Percentiles rank a stretch among this genome's conserved stretches.
Evolutionary conservation across 2,113 vertebrate species (phyloP).

Genomic region (Clarias macrocephalus): DNA sequence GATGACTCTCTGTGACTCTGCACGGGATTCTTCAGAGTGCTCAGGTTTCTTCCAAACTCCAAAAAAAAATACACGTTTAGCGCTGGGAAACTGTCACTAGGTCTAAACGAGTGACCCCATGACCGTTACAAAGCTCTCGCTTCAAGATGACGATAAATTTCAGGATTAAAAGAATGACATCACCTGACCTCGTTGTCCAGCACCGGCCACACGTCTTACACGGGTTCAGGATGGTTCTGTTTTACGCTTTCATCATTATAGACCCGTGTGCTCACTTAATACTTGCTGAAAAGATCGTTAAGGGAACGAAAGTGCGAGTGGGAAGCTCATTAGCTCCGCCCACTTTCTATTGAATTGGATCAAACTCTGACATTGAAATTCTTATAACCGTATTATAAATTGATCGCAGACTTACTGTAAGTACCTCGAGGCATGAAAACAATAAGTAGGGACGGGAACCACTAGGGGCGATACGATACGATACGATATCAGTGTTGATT

Average conservation of each 20-base stretch:
- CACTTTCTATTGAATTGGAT: no score
- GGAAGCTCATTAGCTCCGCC: not conserved
- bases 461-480: no score
- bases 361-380: no score
- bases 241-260: not conserved
- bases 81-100: no score
- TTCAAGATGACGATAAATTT: not conserved
- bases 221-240: not conserved
- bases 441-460: no score
- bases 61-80: no score
- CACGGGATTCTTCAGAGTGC: not conserved
- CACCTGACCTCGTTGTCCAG: not conserved
- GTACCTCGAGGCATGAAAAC: no score
- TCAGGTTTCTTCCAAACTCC: not conserved
- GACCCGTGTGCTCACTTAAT: no score
- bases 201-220: not conserved
- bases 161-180: not conserved
- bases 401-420: not conserved
- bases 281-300: no score
- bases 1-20: no score
- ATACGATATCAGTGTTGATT: no score
- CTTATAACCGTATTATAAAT: not conserved
- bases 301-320: no score
- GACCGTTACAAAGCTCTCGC: not conserved
- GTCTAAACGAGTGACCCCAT: not conserved